Evolutionary conservation across 2,797 vertebrate species (phyloP).

Genomic region (Sciurus vulgaris): DNA sequence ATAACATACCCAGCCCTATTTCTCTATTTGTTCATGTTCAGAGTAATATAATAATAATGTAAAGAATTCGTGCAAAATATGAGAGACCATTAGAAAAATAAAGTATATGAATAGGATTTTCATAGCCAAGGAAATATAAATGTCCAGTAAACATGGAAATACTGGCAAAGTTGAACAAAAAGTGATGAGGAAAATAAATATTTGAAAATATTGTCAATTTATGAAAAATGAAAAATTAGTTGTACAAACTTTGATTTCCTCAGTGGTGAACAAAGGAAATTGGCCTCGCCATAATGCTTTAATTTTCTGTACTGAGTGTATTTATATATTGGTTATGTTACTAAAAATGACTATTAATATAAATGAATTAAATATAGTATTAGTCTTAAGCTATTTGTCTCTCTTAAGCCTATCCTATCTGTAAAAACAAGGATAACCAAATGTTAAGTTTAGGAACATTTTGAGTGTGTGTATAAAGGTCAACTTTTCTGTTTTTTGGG

Average conservation of each 20-base stretch:
- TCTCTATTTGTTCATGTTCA: slow-evolving; percentile 11
- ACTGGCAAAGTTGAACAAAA: slow-evolving; percentile 37
- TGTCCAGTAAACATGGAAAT: slow-evolving; percentile 32
- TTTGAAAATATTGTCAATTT: slow-evolving; percentile 7
- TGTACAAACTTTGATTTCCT: neutral
- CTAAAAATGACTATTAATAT: neutral
- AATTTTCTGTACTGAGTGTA: slow-evolving; percentile 32
- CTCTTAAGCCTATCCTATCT: slow-evolving; percentile 6
- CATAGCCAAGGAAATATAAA: slow-evolving; percentile 47
- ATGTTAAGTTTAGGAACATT: slow-evolving; percentile 50
- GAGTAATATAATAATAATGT: neutral
- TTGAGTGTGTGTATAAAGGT: slow-evolving; percentile 40
- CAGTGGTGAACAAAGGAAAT: neutral
- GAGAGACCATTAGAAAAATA: slow-evolving; percentile 39
- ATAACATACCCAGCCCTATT: too few species aligned
- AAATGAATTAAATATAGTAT: slow-evolving; percentile 51
- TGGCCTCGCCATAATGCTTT: slow-evolving; percentile 3
- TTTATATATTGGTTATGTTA: slow-evolving; percentile 42
- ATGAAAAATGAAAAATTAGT: slow-evolving; percentile 35
- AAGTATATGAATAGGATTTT: neutral
- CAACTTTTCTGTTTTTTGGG: slow-evolving; percentile 47
- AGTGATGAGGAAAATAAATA: slow-evolving; percentile 53
- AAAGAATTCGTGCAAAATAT: slow-evolving; percentile 35
- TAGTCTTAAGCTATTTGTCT: neutral
- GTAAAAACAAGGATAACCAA: slow-evolving; percentile 32